These are phyloP conservation scores for Rhinophrynus dorsalis DNA, from an alignment of 2,797 vertebrate species.

Conservation along the genomic window DNA sequence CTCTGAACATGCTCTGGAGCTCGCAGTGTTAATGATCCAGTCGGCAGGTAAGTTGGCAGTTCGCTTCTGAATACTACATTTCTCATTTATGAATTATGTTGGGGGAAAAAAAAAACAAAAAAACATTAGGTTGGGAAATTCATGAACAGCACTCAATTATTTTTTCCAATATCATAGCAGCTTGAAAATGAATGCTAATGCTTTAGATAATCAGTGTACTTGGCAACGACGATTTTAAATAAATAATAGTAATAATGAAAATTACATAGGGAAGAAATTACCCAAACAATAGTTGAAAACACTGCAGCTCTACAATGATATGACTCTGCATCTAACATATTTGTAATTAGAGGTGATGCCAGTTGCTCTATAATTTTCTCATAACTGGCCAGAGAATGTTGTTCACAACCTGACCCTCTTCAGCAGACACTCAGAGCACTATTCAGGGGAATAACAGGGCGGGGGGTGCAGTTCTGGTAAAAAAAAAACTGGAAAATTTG, in stretches of 20 bases:
- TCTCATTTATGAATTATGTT: conserved; percentile 15
- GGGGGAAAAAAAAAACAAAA: background rate
- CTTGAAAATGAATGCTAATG: conserved; percentile 40
- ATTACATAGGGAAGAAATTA: conserved; percentile 43
- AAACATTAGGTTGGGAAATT: conserved; percentile 36
- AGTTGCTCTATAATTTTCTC: background rate
- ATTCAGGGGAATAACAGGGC: no score
- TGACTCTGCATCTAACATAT: background rate
- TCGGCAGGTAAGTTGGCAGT: conserved; percentile 6
- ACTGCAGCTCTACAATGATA: background rate
- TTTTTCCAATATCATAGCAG: conserved; percentile 42
- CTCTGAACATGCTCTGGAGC: no score
- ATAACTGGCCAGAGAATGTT: background rate
- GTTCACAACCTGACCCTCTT: no score
- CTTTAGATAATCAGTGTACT: conserved; percentile 32
- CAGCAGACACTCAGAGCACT: no score
- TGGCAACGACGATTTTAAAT: conserved; percentile 29
- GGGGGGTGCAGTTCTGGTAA: no score
- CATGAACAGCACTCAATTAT: conserved; percentile 33
- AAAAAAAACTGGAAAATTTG: no score
- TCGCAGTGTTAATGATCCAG: no score
- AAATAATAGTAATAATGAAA: conserved; percentile 43
- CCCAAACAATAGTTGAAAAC: conserved; percentile 15
- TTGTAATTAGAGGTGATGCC: conserved; percentile 5
- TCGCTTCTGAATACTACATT: background rate